A percentile compares a stretch with the other conserved stretches of the same genome.
phyloP scores from a whole-genome alignment of 1,140 invertebrate species.

The Phocides pigmalion region DNA sequence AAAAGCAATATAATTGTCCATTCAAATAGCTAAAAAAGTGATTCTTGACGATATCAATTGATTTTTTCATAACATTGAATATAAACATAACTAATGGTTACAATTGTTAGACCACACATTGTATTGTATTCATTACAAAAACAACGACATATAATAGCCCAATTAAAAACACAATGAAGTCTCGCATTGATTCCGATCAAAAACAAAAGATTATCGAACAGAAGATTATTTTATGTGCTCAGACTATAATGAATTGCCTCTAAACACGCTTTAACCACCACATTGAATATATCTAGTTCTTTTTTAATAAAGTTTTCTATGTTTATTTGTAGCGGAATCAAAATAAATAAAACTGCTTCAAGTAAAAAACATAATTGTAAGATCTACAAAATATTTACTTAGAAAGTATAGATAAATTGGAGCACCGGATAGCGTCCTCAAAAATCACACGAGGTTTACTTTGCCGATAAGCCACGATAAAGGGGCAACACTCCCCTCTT shows the following conservation, averaged over 20 bases:
- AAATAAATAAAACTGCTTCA: too few relatives aligned
- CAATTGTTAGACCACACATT: not conserved
- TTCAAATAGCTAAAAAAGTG: not conserved
- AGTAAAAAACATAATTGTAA: too few relatives aligned
- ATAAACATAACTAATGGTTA: not conserved
- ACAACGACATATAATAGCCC: not conserved
- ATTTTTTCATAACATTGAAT: not conserved
- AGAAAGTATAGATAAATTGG: not conserved
- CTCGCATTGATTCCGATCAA: not conserved
- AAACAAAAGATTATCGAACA: not conserved
- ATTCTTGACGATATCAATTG: too few relatives aligned
- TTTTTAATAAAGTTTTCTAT: too few relatives aligned
- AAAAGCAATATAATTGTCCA: not conserved
- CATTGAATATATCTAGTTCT: too few relatives aligned
- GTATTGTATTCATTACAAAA: not conserved
- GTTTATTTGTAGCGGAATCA: too few relatives aligned
- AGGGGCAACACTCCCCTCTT: conserved; percentile 46
- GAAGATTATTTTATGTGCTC: not conserved
- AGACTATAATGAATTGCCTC: not conserved
- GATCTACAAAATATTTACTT: not conserved
- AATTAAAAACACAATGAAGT: not conserved
- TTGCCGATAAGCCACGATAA: conserved; percentile 46
- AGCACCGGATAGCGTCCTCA: not conserved
- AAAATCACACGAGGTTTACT: conserved; percentile 31
- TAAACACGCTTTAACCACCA: too few relatives aligned